A percentile compares a stretch with the other conserved stretches of the same genome.
Evolutionary conservation across 1,140 invertebrate species (phyloP).

Genomic region (Apis dorsata): DNA sequence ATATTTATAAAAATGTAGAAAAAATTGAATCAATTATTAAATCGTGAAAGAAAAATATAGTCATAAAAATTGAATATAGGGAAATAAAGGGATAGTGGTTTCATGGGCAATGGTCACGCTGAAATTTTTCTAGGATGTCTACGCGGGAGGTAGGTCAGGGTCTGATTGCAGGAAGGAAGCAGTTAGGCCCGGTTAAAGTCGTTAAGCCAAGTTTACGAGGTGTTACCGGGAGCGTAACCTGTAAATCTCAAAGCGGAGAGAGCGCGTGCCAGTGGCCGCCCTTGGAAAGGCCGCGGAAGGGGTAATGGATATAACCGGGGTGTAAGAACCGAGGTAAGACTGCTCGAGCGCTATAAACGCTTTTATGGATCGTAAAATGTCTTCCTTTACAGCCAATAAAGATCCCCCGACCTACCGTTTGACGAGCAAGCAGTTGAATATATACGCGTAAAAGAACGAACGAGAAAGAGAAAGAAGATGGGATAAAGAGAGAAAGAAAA

Average conservation of each 20-base stretch:
- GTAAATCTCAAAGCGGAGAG: slow-evolving; percentile 76
- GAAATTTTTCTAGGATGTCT: slow-evolving; percentile 63
- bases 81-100: not conserved
- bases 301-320: slow-evolving; percentile 78
- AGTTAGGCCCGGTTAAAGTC: slow-evolving; percentile 80
- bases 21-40: too few species aligned
- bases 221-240: slow-evolving; percentile 80
- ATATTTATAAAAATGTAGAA: not conserved
- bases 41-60: not conserved
- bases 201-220: slow-evolving; percentile 81
- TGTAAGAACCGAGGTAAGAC: slow-evolving; percentile 68
- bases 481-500: not conserved
- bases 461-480: not conserved
- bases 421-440: slow-evolving; percentile 68
- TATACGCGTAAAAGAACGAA: slow-evolving; percentile 17
- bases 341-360: slow-evolving; percentile 72
- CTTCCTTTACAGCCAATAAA: slow-evolving; percentile 81
- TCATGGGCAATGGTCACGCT: slow-evolving; percentile 1
- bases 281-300: slow-evolving; percentile 77
- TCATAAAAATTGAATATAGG: not conserved
- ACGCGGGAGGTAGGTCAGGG: slow-evolving; percentile 72
- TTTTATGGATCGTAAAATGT: slow-evolving; percentile 81
- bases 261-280: slow-evolving; percentile 79
- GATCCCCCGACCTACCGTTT: slow-evolving; percentile 73
- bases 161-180: slow-evolving; percentile 80